Evolutionary conservation across 2,888 invertebrate genomes (phyloP), one percentile per base, ranked within the genome.

Genomic region (Prenolepis imparis): DNA sequence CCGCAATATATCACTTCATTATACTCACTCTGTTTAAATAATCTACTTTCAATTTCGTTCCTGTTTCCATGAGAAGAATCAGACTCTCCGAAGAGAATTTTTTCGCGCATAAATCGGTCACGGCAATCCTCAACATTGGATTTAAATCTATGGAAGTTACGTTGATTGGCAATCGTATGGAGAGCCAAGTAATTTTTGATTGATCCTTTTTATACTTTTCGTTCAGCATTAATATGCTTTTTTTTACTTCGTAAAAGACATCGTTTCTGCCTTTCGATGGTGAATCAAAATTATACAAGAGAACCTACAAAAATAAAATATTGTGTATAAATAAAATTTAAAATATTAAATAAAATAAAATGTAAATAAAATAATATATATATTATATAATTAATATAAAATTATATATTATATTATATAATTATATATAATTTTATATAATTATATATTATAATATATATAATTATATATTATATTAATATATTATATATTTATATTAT

Each of bases 21-120:
- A 48, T 57, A 92, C 95, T 93, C 92, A 97, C 98, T 92, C 99
- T 96, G 93, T 99, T 99, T 66, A 99, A 96, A 95, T 98, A 99
- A 93, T 99, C 98, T 67, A 96, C 95, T 91, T 96, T 97, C 89
- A 98, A 96, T 91, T 97, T 97, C 92, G 97, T 96, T 89, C 96
- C 96, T 64, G 96, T 96, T 87, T 96, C 96, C 59, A 96, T 95
- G 88, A 97, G 94, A 86, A 98, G 95, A 83, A 98, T 95, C 11
- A 98, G 95, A 91, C 97, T 96, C 86, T 98, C 98, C 0, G 96
- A 95, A 3, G 97, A 96, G 86, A 98, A 96, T 93, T 97, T 97
- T 86, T 96, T 96, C 75, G 97, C 93, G 0, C 97, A 96, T 86
- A 97, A 95, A 94, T 97, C 97, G 32, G 97, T 95, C 18, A 97